A percentile compares a stretch with the other conserved stretches of the same genome.
These are phyloP conservation scores for Nettapus auritus DNA, from an alignment of 2,113 vertebrate genomes.

Conservation along the genomic window DNA sequence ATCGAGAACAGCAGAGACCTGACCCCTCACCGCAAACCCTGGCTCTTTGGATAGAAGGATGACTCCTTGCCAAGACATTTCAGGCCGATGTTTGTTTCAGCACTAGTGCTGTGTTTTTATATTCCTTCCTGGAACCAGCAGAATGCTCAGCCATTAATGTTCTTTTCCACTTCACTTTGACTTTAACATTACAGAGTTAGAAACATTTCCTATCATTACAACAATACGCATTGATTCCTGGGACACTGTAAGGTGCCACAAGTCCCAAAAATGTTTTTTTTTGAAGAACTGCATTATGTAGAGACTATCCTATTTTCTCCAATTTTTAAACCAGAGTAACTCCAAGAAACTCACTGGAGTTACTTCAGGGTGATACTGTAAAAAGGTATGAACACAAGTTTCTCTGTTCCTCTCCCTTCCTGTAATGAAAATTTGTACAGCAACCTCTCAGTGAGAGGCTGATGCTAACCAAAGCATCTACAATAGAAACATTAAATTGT, in stretches of 20 bases:
- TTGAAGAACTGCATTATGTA: background rate
- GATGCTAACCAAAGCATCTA: background rate
- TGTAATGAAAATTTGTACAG: background rate
- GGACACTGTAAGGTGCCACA: background rate
- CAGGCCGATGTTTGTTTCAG: rapidly evolving
- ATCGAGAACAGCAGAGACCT: background rate
- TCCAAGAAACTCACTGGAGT: background rate
- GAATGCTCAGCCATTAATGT: background rate
- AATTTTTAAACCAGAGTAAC: background rate
- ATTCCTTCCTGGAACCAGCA: background rate
- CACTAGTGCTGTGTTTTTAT: rapidly evolving
- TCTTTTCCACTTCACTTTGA: background rate
- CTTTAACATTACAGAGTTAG: background rate
- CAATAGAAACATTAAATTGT: background rate
- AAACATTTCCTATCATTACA: background rate
- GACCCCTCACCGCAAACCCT: background rate
- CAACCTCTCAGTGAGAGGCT: background rate
- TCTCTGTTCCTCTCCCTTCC: background rate
- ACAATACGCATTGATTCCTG: rapidly evolving
- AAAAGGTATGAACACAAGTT: background rate
- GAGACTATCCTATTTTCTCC: background rate
- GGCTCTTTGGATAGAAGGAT: background rate
- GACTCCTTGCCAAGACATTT: background rate
- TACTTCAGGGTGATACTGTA: background rate
- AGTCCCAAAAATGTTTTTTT: background rate